Conservation (phyloP, 2,113 vertebrate species). For the Origma solitaria region DNA sequence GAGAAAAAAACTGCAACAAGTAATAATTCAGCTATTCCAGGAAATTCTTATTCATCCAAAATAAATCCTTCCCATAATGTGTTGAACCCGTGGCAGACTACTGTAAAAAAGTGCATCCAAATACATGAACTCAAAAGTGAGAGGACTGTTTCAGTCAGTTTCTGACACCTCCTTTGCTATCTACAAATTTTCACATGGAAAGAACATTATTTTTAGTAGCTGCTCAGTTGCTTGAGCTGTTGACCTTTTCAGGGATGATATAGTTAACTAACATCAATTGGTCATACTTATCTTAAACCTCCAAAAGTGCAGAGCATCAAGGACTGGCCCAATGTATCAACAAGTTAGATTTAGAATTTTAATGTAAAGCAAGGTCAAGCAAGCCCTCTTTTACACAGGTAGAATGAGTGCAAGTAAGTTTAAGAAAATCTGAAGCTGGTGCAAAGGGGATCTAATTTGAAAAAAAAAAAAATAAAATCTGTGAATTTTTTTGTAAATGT, state of each 20-base stretch:
- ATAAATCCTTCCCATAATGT: neutral
- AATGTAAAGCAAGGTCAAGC: neutral
- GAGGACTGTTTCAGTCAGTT: neutral
- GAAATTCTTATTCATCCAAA: slow-evolving; percentile 8
- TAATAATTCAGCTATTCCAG: neutral
- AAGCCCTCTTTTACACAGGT: neutral
- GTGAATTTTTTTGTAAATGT: neutral
- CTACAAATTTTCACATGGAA: neutral
- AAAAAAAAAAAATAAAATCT: neutral
- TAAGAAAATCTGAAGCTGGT: neutral
- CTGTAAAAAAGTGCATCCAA: neutral
- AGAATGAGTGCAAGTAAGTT: neutral
- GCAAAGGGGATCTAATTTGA: neutral
- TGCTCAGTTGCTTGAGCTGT: neutral
- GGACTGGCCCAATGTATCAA: neutral
- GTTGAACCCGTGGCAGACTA: neutral
- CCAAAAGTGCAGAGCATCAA: neutral
- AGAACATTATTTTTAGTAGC: neutral
- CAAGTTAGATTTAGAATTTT: neutral
- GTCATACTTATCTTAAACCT: neutral
- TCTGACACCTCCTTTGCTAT: neutral
- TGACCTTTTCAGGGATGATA: neutral
- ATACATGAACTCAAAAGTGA: neutral
- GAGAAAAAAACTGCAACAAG: neutral
- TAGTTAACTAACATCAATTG: neutral